Evolutionary conservation across 2,888 invertebrate genomes (phyloP).

Genomic region (Yponomeuta evonymella): DNA sequence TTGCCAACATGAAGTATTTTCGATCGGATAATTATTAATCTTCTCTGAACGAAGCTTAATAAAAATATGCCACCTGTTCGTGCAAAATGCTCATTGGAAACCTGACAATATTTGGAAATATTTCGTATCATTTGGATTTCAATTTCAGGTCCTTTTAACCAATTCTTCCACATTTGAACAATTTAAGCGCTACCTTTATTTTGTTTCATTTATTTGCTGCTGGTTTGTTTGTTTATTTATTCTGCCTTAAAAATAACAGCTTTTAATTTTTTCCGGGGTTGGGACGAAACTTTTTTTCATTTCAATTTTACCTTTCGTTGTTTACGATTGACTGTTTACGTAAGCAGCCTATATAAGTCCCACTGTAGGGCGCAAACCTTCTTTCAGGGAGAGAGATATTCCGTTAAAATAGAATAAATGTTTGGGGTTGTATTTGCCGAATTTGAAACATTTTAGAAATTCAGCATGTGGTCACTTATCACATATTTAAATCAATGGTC

Average conservation of each 20-base stretch:
- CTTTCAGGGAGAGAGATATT: no score
- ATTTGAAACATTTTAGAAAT: no score
- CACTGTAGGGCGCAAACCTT: no score
- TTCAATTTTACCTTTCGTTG: background rate
- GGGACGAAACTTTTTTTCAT: background rate
- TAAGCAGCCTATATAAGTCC: no score
- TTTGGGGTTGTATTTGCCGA: no score
- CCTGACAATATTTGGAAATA: constrained; percentile 9
- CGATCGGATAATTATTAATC: no score
- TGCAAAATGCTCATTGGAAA: constrained; percentile 8
- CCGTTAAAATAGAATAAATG: no score
- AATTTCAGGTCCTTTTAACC: background rate
- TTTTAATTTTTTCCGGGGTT: background rate
- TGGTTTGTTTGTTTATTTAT: background rate
- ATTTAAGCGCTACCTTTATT: background rate
- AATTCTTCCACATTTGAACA: background rate
- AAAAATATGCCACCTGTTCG: constrained; percentile 49
- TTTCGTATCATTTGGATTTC: background rate
- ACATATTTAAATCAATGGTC: no score
- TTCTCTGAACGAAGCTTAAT: constrained; percentile 38
- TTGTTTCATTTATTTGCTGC: background rate
- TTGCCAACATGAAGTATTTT: no score
- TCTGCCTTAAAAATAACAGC: background rate
- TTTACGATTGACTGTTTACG: no score
- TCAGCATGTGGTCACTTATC: no score